Evolutionary conservation across 2,888 invertebrate genomes (phyloP), one percentile per base, ranked within the genome.

Genomic region (Cheiracanthium punctorium): DNA sequence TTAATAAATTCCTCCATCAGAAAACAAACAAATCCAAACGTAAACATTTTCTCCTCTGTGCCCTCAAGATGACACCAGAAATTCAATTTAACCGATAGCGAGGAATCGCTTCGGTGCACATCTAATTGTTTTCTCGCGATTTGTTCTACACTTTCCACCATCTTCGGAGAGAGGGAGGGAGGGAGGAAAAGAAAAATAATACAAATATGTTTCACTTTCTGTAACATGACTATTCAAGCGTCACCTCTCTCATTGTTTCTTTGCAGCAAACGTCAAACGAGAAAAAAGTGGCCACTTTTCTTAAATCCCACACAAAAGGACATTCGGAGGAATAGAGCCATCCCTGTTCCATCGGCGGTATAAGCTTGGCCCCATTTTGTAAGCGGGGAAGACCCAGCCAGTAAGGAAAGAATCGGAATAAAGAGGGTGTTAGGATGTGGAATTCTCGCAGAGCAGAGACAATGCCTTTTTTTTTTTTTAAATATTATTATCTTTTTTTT

Each of bases 391-490:
- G 73, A 65, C 75, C 69, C 58, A 33, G 72, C 70, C 65, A 72
- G 30, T 73, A 28, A 65, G 75, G 41, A 82, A 82, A 70, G 71
- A 81, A 69, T 71, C 76, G 48, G 65, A 69, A 69, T 33, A 37
- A 69, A 69, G 32, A 32, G 69, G 73, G 79, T 79, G 79, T 48
- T 70, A 77, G 77, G 77, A 82, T 82, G 82, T 79, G 74, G 84
- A 74, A 84, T 84, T 73, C 67, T 20, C 52, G 73, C 71, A 73
- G 79, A 69, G 79, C 72, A 10, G 32, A 74, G 58, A 84, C 84
- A 84, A 84, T 84, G 74, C 58, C 79, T 29, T 79, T 82, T 84
- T 29, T 79, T 82, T 84, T 74, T 84, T 72, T 48, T 52, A 12
- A 1, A 28, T 52, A 43, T n/a, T n/a, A n/a, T n/a, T n/a, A n/a